Evolutionary conservation across 2,113 vertebrate species (phyloP), one percentile per base, ranked within the genome.

Genomic region (Ictalurus punctatus): DNA sequence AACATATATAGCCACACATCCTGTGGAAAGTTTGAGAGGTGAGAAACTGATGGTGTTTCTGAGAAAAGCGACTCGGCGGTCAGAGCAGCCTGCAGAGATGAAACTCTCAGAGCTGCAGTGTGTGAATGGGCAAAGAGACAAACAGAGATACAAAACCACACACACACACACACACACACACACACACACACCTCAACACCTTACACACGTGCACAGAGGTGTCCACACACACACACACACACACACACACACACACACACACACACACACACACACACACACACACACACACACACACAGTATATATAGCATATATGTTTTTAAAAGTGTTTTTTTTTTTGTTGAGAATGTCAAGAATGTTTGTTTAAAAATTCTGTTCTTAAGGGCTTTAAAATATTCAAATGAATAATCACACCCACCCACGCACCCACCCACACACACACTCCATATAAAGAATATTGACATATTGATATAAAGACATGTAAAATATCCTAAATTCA

Each of bases 1-100:
- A 76, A n/a, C 34, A 89, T 4, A 86, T 48, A 86, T 80, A 85
- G 74, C 59, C 54, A 37, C 69, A 86, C 88, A 89, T 89, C 88
- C 88, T 89, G 88, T 89, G 88, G 88, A 89, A 89, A 89, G 34
- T 86, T 56, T 86, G 69, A 74, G 73, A 8, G 56, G 19, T 79
- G 76, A 81, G 74, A 89, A 89, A 30, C 48, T 74, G 21, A 89
- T 54, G 13, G 27, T 44, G 78, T n/a, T 71, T 67, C 56, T 63
- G 87, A 34, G 34, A 34, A 34, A 34, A 34, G 34, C 34, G 34
- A 34, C 34, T 34, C 34, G 34, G 34, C 34, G 34, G 34, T 34
- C 34, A 34, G 34, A 34, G 34, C 34, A 34, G 34, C 34, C 34
- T 34, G 34, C n/a, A 79, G 76, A 79, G 76, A 79, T 79, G 40